Evolutionary conservation across 2,797 vertebrate genomes (phyloP).

Genomic region (Uromys caudimaculatus): DNA sequence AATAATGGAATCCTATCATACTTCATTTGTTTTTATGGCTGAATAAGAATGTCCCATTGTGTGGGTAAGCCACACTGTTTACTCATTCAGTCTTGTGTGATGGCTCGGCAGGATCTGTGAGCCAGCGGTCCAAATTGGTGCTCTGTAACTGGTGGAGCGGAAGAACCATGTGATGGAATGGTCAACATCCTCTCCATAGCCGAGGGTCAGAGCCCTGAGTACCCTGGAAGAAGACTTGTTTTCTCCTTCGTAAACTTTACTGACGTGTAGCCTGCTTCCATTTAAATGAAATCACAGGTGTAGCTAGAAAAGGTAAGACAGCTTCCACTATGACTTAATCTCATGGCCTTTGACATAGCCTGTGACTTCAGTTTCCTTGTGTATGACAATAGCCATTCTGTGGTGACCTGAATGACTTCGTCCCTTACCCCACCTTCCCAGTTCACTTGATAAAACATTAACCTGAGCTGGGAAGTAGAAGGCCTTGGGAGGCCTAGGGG

Average conservation of each 20-base stretch:
- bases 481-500: not conserved
- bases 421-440: not conserved
- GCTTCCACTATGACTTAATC: not conserved
- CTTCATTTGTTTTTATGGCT: not conserved
- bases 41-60: not conserved
- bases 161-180: not conserved
- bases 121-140: fast-evolving
- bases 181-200: too few species aligned
- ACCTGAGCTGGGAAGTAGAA: not conserved
- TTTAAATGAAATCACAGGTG: not conserved
- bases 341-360: not conserved
- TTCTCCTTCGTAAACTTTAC: not conserved
- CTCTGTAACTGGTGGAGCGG: too few species aligned
- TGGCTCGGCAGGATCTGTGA: not conserved
- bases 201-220: too few species aligned
- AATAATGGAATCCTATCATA: fast-evolving
- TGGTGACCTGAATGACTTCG: not conserved
- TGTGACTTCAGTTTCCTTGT: not conserved
- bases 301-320: not conserved
- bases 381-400: not conserved
- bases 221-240: not conserved
- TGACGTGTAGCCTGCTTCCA: not conserved
- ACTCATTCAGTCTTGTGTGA: not conserved
- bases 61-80: fast-evolving
- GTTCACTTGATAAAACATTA: not conserved